Percentiles rank a stretch among this genome's conserved stretches.
Evolutionary conservation across 1,140 invertebrate genomes (phyloP).

Genomic region (Phocides pigmalion): DNA sequence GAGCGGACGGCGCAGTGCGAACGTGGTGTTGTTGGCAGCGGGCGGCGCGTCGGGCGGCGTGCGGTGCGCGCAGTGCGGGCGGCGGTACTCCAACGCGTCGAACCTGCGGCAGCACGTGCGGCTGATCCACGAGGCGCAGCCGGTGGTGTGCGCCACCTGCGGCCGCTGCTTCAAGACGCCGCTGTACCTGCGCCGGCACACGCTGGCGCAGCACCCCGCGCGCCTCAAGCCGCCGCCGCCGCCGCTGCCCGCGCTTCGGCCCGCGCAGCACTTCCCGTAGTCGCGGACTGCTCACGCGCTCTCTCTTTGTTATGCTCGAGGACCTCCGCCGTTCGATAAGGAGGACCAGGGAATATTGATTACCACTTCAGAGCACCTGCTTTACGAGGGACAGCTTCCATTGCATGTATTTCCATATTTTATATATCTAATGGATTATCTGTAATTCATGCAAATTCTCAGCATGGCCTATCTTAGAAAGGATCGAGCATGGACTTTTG

Average conservation of each 20-base stretch:
- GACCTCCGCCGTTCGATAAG: constrained; percentile 2
- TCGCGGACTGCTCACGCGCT: constrained; percentile 44
- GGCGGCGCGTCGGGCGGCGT: too few relatives aligned
- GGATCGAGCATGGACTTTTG: neutral
- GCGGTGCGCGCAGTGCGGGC: constrained; percentile 87
- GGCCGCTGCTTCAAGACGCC: constrained; percentile 91
- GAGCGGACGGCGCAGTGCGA: too few relatives aligned
- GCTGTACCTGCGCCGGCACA: constrained; percentile 89
- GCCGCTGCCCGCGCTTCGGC: constrained; percentile 56
- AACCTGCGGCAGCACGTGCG: constrained; percentile 92
- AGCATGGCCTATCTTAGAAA: neutral
- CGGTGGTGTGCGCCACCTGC: constrained; percentile 89
- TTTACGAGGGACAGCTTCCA: neutral
- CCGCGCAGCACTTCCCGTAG: constrained; percentile 39
- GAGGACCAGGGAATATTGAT: constrained; percentile 18
- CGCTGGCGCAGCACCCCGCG: constrained; percentile 79
- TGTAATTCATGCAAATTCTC: neutral
- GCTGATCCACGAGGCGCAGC: constrained; percentile 91
- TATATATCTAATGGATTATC: neutral
- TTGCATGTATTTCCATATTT: constrained; percentile 1
- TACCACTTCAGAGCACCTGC: neutral
- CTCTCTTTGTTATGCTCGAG: constrained; percentile 38
- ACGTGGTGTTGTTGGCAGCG: too few relatives aligned
- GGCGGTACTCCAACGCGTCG: constrained; percentile 91
- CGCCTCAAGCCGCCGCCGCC: constrained; percentile 60